Evolutionary conservation across 2,113 vertebrate species (phyloP), one percentile per base, ranked within the genome.

Genomic region (Pseudopipra pipra): DNA sequence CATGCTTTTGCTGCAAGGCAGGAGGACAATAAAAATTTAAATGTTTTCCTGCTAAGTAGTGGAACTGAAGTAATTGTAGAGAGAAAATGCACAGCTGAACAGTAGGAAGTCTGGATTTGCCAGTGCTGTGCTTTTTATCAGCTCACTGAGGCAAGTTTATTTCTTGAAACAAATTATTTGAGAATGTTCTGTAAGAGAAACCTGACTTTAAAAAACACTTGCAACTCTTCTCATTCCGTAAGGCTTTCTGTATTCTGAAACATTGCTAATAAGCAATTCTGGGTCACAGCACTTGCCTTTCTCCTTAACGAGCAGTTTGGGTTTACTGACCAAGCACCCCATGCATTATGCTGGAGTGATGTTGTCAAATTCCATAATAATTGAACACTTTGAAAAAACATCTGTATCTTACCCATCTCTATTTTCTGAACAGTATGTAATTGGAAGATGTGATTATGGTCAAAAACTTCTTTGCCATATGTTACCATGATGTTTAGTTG

Each of bases 11-110:
- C 83, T 96, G 33, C 1, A 12, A 94, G 51, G 73, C 37, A 94
- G 84, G 82, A 96, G 82, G 95, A 83, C 68, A 97, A 96, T 96
- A 95, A 96, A 97, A 97, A 94, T 95, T 94, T 93, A 96, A 97
- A 96, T 95, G 71, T 87, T 65, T 97, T 93, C 93, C 83, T 96
- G 92, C 95, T 96, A 97, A 97, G 94, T 88, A 70, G 61, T 94
- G 49, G 77, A 98, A 96, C 90, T 92, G 85, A 96, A 91, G 56
- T 96, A 89, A 81, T 82, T 93, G 44, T 67, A 74, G 55, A 65
- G 96, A 93, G 82, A 82, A 95, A 96, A 96, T 92, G 66, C 7
- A 44, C 63, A 90, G 17, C 33, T 77, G 35, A 97, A 88, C 95
- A 94, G 96, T 94, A 88, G 78, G 88, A 96, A 88, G 91, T 33